These are phyloP conservation scores for Chelonoidis abingdonii DNA, from an alignment of 2,113 vertebrate genomes.

Conservation along the genomic window DNA sequence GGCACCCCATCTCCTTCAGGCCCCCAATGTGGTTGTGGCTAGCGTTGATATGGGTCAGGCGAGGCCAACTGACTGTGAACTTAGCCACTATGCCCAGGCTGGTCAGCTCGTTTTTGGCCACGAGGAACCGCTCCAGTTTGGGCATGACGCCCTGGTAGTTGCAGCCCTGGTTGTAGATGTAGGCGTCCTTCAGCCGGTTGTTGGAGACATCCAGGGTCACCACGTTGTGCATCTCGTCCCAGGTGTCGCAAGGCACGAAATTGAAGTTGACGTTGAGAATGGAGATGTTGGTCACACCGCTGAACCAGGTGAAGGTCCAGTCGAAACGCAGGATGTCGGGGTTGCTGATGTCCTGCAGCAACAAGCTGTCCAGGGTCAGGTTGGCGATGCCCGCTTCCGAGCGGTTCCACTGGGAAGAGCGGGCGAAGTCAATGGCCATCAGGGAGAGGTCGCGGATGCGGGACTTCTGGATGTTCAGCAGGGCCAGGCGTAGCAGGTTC, in stretches of 20 bases:
- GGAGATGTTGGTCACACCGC: constrained; percentile 75
- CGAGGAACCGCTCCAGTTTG: constrained; percentile 73
- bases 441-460: constrained; percentile 74
- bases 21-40: constrained; percentile 80
- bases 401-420: constrained; percentile 74
- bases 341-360: constrained; percentile 88
- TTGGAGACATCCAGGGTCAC: constrained; percentile 76
- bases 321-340: constrained; percentile 87
- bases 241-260: constrained; percentile 84
- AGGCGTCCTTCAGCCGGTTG: constrained; percentile 75
- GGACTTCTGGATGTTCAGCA: constrained; percentile 78
- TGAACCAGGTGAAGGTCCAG: constrained; percentile 89
- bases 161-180: constrained; percentile 82
- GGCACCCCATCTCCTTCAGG: constrained; percentile 56
- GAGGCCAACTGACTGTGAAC: constrained; percentile 75
- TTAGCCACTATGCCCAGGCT: constrained; percentile 75
- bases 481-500: constrained; percentile 80
- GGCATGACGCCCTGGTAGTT: constrained; percentile 70
- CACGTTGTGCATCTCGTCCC: constrained; percentile 78
- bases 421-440: constrained; percentile 86
- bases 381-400: constrained; percentile 62
- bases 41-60: constrained; percentile 77
- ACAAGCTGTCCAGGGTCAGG: constrained; percentile 74
- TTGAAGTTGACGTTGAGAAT: constrained; percentile 86
- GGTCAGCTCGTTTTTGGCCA: constrained; percentile 77